Evolutionary conservation across 2,113 vertebrate species (phyloP).

Genomic region (Pteruthius melanotis): DNA sequence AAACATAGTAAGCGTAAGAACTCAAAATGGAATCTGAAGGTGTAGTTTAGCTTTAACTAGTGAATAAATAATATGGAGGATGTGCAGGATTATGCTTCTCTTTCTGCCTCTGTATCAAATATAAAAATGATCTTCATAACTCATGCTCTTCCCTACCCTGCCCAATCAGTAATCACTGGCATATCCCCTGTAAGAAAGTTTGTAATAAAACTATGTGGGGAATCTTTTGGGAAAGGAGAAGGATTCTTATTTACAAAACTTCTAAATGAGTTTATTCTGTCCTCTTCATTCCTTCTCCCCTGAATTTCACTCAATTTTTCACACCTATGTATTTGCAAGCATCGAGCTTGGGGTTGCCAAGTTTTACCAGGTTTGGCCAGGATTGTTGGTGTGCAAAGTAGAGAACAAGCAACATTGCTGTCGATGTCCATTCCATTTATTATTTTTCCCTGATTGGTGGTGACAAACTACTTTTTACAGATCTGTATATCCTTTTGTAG

Average conservation of each 20-base stretch:
- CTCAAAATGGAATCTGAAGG: not conserved
- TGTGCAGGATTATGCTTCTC: fast-evolving
- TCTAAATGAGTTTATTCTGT: not conserved
- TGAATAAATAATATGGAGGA: not conserved
- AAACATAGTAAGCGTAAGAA: not conserved
- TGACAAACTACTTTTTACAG: not conserved
- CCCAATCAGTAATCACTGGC: not conserved
- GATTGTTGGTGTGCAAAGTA: not conserved
- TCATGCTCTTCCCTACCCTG: fast-evolving
- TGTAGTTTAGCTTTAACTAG: not conserved
- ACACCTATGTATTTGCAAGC: not conserved
- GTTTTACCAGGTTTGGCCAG: not conserved
- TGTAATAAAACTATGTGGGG: not conserved
- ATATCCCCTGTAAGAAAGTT: not conserved
- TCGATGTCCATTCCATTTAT: not conserved
- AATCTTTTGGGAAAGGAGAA: not conserved
- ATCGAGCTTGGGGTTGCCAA: not conserved
- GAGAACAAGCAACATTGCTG: not conserved
- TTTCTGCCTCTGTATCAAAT: not conserved
- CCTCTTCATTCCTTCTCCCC: not conserved
- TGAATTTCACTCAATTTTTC: not conserved
- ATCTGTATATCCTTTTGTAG: not conserved
- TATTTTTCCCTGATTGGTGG: not conserved
- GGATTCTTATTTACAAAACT: not conserved
- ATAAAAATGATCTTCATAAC: not conserved